Evolutionary conservation across 2,888 invertebrate species (phyloP).

Genomic region (Hydrotaea diabolus): DNA sequence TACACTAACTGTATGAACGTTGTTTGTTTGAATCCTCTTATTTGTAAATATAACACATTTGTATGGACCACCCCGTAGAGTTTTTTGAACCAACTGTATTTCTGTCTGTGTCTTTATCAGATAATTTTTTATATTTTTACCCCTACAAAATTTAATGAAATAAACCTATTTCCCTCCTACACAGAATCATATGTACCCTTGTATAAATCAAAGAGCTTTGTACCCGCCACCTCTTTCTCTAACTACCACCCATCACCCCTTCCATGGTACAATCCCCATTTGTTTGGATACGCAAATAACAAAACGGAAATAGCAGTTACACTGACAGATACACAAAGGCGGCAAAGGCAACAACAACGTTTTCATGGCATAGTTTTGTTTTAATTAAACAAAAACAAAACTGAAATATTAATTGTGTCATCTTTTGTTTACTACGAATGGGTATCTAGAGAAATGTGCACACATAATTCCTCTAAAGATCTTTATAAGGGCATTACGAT

Average conservation of each 20-base stretch:
- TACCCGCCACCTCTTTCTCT: neutral
- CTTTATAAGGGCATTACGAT: conserved; percentile 21
- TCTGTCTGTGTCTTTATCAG: neutral
- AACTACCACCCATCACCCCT: neutral
- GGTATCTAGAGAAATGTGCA: neutral
- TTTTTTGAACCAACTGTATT: too few species aligned
- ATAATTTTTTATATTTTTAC: neutral
- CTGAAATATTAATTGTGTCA: neutral
- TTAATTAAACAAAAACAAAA: conserved; percentile 12
- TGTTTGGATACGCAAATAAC: neutral
- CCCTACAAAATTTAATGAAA: neutral
- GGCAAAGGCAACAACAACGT: neutral
- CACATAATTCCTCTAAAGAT: neutral
- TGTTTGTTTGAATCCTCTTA: too few species aligned
- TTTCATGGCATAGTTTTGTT: conserved; percentile 5
- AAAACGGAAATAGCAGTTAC: conserved; percentile 9
- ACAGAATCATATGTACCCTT: neutral
- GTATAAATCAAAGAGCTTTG: neutral
- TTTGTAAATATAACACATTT: too few species aligned
- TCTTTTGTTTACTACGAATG: neutral
- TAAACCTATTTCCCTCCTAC: neutral
- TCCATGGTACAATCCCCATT: neutral
- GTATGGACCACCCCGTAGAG: too few species aligned
- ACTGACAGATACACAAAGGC: neutral
- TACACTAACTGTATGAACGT: too few species aligned